Base-by-base conservation (phyloP, 2,888 invertebrate species). In the Sarcophaga subvicina region DNA sequence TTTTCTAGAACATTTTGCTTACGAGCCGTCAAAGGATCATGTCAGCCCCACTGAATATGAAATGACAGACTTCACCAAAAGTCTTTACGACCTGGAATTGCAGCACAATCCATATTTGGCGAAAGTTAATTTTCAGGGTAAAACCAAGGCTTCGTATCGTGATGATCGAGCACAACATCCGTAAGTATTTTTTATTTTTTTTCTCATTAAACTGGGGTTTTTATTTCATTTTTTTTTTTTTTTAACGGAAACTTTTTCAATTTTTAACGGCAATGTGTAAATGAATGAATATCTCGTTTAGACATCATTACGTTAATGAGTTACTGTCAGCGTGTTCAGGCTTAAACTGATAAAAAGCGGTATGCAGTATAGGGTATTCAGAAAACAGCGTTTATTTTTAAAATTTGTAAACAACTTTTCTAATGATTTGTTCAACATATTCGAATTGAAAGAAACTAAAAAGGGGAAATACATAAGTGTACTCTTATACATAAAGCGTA, bases 111-210 rank as follows among this genome's bases (percentile, higher is more conserved):
- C 90, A 0, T 88, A 87, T 83, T 88, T 91, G 12, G 89, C 88
- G 66, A 90, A 90, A 54, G 89, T 91, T 12, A 91, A 91, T 89
- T 88, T 91, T 67, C 92, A 92, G 87, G 91, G 91, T 49, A 91
- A 89, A 75, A 92, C 92, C 60, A 90, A 87, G 12, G 88, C 90
- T 1, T 89, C 88, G 6, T 88, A 89, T 59, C 90, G 88, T 17
- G 91, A 92, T 86, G 92, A 92, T 88, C 88, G 87, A 27, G 92
- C 92, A 8, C 78, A 90, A 1, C 84, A 88, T 27, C 90, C 90
- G 92, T 92, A 87, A 91, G 91, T 90, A 2, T 8, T 37, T 37
- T 37, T 10, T 54, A 1, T 22, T 22, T 22, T 22, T 17, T 0
- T 54, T 14, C 12, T 54, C 17, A 54, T 14, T 54, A 54, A 49